Percentiles rank a stretch among this genome's conserved stretches.
These are phyloP conservation scores for Pitta sordida DNA, from an alignment of 2,113 vertebrate genomes.

Conservation along the genomic window DNA sequence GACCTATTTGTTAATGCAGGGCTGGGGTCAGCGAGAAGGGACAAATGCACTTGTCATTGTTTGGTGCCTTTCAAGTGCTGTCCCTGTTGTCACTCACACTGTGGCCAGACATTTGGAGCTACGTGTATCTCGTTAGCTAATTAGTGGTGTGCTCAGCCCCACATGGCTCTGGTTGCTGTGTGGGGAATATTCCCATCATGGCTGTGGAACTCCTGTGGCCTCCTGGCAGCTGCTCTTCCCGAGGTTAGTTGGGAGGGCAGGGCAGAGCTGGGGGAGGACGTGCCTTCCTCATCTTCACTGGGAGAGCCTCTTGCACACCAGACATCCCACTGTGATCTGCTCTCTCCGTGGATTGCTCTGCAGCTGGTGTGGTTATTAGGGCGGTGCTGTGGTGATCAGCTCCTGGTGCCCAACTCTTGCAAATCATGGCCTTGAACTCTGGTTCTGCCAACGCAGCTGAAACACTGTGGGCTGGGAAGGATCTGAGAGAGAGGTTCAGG, in stretches of 20 bases:
- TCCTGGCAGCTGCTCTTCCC: background rate
- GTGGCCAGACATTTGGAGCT: constrained; percentile 27
- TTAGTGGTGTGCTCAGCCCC: constrained; percentile 45
- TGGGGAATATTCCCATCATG: background rate
- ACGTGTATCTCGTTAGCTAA: constrained; percentile 60
- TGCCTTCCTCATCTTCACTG: background rate
- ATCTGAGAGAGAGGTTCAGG: background rate
- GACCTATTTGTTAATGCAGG: constrained; percentile 47
- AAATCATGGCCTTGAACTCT: background rate
- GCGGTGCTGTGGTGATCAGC: background rate
- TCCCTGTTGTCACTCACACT: background rate
- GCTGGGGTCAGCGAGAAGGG: constrained; percentile 25
- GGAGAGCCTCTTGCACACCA: background rate
- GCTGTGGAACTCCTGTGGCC: constrained; percentile 13
- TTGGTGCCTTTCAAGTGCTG: background rate
- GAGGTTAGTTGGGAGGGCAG: background rate
- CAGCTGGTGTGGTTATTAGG: background rate
- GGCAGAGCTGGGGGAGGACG: background rate
- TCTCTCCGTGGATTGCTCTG: background rate
- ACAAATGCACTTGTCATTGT: background rate
- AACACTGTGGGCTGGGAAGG: background rate
- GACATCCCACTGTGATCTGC: background rate
- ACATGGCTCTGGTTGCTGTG: background rate
- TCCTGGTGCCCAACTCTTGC: background rate
- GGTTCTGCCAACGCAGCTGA: background rate